Evolutionary conservation across 2,888 invertebrate genomes (phyloP).

Genomic region (Cataglyphis rosenhaueri): DNA sequence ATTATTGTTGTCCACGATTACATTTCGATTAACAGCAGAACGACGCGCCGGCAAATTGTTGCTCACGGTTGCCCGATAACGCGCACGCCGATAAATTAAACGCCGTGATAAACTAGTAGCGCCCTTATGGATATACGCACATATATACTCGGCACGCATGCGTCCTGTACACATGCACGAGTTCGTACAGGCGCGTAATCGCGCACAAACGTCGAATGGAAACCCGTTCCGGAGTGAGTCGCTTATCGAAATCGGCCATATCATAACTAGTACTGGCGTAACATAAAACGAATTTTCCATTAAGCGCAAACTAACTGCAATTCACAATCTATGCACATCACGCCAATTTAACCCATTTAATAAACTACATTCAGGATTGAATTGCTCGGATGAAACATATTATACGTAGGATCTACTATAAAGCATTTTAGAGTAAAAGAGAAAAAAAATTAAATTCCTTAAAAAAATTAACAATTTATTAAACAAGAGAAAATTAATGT

Average conservation of each 20-base stretch:
- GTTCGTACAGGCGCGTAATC: constrained; percentile 9
- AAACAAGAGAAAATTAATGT: background rate
- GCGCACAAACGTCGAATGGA: constrained; percentile 54
- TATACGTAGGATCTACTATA: background rate
- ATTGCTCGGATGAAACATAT: background rate
- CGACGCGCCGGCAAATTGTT: constrained; percentile 72
- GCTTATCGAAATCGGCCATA: constrained; percentile 73
- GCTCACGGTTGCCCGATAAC: constrained; percentile 63
- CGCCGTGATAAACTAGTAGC: constrained; percentile 72
- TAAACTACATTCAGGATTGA: constrained; percentile 28
- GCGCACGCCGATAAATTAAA: constrained; percentile 71
- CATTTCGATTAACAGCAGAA: constrained; percentile 71
- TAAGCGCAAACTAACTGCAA: constrained; percentile 64
- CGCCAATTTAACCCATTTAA: constrained; percentile 59
- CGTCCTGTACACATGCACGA: constrained; percentile 4
- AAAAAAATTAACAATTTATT: background rate
- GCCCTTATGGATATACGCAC: constrained; percentile 30
- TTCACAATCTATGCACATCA: constrained; percentile 62
- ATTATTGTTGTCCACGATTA: constrained; percentile 57
- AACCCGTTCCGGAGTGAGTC: constrained; percentile 68
- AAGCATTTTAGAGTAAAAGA: background rate
- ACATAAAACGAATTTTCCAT: constrained; percentile 74
- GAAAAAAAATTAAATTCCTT: background rate
- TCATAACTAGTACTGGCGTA: constrained; percentile 65
- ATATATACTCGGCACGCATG: background rate